phyloP scores from a whole-genome alignment of 2,113 vertebrate genomes.

The Candoia aspera region DNA sequence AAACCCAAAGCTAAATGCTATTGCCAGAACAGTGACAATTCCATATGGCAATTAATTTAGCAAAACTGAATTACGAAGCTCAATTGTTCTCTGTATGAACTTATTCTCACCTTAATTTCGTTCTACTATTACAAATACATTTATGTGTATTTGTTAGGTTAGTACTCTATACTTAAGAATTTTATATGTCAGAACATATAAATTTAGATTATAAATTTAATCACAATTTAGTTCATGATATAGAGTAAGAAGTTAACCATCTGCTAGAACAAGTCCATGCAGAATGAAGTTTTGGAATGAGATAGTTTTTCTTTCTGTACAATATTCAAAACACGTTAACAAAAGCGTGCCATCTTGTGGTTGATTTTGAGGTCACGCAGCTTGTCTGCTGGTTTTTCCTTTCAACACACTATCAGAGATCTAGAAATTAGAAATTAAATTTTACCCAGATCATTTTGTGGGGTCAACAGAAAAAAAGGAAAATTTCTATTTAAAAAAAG shows the following conservation, averaged over 20 bases:
- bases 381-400: constrained; percentile 39
- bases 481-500: neutral
- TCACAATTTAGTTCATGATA: neutral
- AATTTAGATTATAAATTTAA: neutral
- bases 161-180: neutral
- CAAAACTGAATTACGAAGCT: neutral
- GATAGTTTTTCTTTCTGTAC: neutral
- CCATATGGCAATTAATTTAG: neutral
- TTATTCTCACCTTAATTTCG: neutral
- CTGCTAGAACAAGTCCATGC: neutral
- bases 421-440: constrained; percentile 20
- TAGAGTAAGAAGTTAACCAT: neutral
- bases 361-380: neutral
- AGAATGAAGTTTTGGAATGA: neutral
- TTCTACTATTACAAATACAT: neutral
- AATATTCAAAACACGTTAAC: neutral
- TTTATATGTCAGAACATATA: neutral
- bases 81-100: neutral
- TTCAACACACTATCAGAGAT: constrained; percentile 7
- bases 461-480: neutral
- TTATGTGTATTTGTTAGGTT: neutral
- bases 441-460: neutral
- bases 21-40: neutral
- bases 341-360: neutral
- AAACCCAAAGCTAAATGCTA: neutral